Evolutionary conservation across 2,113 vertebrate species (phyloP).

Genomic region (Gavia stellata): DNA sequence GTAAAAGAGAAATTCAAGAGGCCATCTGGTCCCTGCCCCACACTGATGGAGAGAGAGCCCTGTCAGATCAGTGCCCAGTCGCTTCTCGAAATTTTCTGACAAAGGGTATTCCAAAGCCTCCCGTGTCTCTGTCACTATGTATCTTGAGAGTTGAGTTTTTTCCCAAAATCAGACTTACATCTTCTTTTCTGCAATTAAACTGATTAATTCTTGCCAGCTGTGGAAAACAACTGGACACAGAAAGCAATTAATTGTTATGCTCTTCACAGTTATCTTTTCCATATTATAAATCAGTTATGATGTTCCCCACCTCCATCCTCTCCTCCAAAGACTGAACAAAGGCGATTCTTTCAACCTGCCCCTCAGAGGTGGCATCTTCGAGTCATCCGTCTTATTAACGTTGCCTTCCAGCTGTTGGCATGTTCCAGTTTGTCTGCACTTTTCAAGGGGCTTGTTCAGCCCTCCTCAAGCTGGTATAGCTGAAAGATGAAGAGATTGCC

Average conservation of each 20-base stretch:
- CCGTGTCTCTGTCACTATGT: fast-evolving
- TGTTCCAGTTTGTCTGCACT: background rate
- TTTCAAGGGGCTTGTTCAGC: background rate
- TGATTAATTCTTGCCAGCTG: background rate
- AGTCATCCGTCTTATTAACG: background rate
- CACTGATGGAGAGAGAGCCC: background rate
- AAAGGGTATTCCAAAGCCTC: background rate
- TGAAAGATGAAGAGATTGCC: background rate
- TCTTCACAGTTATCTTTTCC: background rate
- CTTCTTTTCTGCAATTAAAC: background rate
- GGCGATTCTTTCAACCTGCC: background rate
- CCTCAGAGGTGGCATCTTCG: background rate
- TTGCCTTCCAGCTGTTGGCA: background rate
- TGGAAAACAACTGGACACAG: background rate
- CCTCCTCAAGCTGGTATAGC: background rate
- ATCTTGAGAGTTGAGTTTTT: background rate
- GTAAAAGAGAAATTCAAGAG: background rate
- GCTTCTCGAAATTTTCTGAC: background rate
- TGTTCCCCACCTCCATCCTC: background rate
- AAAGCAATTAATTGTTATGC: background rate
- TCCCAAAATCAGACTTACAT: background rate
- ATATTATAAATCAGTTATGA: background rate
- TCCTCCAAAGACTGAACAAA: background rate
- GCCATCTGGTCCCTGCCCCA: background rate
- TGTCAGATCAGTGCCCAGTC: background rate